Base-by-base conservation (phyloP, 1,140 invertebrate genomes). In the Ceratosolen solmsi region DNA sequence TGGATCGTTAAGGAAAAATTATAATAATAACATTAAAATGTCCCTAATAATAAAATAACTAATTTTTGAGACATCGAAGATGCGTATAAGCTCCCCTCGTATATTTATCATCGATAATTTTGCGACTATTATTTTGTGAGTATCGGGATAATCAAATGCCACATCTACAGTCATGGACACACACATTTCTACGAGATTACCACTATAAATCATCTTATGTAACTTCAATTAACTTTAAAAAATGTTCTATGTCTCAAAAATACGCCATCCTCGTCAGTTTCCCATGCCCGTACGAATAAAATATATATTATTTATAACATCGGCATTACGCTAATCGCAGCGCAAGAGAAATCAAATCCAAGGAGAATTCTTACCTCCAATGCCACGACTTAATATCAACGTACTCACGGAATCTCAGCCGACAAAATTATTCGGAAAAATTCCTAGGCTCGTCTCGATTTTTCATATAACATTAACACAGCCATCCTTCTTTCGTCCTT, bases 161-260 rank as follows among this genome's bases (percentile, higher is more conserved):
- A 68, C 63, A 68, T 68, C 38, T 68, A 68, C n/a, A n/a, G 36
- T 7, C 7, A 17, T 38, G n/a, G 38, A 68, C 63, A 68, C 22
- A 68, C 33, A 33, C 60, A 38, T 8, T n/a, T 38, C 33, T n/a
- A 38, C 3, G 41, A 46, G 60, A 38, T 0, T 38, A 11, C 20
- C n/a, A 38, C 22, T 38, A 33, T 68, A 68, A 68, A 68, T 68
- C 63, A 38, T 8, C 33, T 68, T 68, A 33, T 68, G 38, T 68
- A 68, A 68, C 63, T 63, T 63, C 17, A 36, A 11, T 33, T 33
- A 13, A 68, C 11, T 38, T 68, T 0, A 68, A 68, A 68, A 38
- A 38, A 38, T 68, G 22, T 68, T 65, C 60, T 11, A n/a, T 68
- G 36, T n/a, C 38, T 68, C 20, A 38, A 38, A 36, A 38, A 68